phyloP scores from a whole-genome alignment of 2,113 vertebrate genomes.

The Lamprologus sp. region DNA sequence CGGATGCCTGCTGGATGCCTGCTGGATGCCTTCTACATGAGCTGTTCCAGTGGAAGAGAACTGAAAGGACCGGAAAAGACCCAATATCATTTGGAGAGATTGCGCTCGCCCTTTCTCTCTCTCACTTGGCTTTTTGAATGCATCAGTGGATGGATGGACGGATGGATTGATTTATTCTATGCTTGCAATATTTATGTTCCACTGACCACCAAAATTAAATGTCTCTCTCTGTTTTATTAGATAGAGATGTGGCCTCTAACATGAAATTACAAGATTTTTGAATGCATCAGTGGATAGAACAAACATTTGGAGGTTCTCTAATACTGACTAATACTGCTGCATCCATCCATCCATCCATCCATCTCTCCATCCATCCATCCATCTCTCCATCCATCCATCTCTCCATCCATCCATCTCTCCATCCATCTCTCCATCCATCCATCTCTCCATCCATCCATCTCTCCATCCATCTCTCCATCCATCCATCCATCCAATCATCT shows the following conservation, averaged over 20 bases:
- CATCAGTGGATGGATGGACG: background rate
- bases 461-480: accelerated
- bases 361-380: too few relatives aligned
- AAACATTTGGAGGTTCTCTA: too few relatives aligned
- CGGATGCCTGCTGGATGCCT: background rate
- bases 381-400: accelerated
- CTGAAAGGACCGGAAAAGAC: background rate
- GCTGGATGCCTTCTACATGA: background rate
- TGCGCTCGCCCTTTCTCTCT: background rate
- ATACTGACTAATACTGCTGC: too few relatives aligned
- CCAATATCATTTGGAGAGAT: background rate
- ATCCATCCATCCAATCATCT: too few relatives aligned
- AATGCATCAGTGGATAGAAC: too few relatives aligned
- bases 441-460: accelerated
- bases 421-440: too few relatives aligned
- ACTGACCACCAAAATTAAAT: background rate
- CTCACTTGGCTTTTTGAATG: background rate
- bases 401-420: accelerated
- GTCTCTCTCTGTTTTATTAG: background rate
- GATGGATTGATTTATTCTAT: background rate
- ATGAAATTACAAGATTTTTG: background rate
- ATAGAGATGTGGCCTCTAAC: background rate
- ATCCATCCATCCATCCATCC: accelerated
- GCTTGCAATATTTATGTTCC: background rate
- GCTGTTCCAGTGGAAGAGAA: background rate